Conservation (phyloP, 92 coral and sea anemone genomes). For the Phenganax subtilis region DNA sequence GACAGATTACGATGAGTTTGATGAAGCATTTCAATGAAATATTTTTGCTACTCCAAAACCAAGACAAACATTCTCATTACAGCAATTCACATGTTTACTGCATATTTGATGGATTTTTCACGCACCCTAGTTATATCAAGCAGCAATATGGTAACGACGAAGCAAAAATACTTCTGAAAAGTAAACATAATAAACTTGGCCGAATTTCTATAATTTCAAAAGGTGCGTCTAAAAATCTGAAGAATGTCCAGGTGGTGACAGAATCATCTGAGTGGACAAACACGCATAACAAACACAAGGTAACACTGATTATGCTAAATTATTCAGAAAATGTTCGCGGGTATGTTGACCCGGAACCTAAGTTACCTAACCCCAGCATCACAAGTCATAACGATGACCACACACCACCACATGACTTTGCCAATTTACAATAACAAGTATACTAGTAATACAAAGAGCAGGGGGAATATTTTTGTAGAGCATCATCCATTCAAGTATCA, state of each 20-base stretch:
- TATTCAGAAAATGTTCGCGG: not conserved
- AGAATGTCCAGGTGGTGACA: slow-evolving; percentile 1
- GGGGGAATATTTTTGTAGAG: too few species aligned
- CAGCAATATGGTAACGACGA: not conserved
- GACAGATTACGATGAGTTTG: not conserved
- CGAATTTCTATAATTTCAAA: slow-evolving; percentile 1
- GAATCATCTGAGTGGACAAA: slow-evolving; percentile 6
- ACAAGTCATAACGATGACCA: too few species aligned
- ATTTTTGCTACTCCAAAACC: not conserved
- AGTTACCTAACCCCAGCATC: too few species aligned
- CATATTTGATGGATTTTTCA: not conserved
- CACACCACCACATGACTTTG: too few species aligned
- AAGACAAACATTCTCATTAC: not conserved
- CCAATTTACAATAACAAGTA: too few species aligned
- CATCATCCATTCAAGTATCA: too few species aligned
- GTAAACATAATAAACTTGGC: slow-evolving; percentile 8
- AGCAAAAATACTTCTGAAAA: slow-evolving; percentile 3
- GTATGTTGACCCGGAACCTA: slow-evolving; percentile 3
- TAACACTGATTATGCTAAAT: not conserved
- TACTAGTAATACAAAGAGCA: too few species aligned
- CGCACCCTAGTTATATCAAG: not conserved
- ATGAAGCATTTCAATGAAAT: slow-evolving; percentile 8
- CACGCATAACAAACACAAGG: not conserved
- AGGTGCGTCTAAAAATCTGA: slow-evolving; percentile 7
- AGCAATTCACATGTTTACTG: slow-evolving; percentile 14